phyloP scores from a whole-genome alignment of 2,888 invertebrate genomes.

The Nymphalis c-album region DNA sequence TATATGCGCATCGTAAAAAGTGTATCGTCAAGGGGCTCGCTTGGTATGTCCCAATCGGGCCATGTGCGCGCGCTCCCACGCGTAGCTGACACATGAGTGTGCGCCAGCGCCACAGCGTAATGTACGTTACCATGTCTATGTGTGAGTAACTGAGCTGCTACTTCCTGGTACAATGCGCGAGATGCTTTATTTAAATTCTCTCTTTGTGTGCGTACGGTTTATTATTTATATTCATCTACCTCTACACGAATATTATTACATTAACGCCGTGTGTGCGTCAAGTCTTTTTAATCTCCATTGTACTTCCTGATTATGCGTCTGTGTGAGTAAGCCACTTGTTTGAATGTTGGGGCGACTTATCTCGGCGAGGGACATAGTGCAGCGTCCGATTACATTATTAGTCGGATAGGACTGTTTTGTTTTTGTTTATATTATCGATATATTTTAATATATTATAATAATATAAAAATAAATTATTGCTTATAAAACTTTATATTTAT shows the following conservation, averaged over 20 bases:
- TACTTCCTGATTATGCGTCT: constrained; percentile 74
- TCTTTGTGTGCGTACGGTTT: constrained; percentile 75
- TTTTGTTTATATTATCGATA: constrained; percentile 55
- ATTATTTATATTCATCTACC: constrained; percentile 75
- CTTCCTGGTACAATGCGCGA: constrained; percentile 80
- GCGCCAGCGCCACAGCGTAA: constrained; percentile 72
- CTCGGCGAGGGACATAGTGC: constrained; percentile 78
- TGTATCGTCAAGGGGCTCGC: constrained; percentile 77
- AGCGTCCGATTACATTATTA: constrained; percentile 78
- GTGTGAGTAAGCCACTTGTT: constrained; percentile 81
- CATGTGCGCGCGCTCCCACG: constrained; percentile 81
- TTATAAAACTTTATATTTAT: not conserved
- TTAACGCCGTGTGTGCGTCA: constrained; percentile 71
- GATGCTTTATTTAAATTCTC: constrained; percentile 78
- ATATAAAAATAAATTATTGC: constrained; percentile 3
- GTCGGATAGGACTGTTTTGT: constrained; percentile 45
- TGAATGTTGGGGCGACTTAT: constrained; percentile 80
- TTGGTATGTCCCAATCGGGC: constrained; percentile 78
- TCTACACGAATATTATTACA: constrained; percentile 74
- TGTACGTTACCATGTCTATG: constrained; percentile 48
- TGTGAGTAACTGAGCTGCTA: constrained; percentile 74
- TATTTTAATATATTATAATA: too few species aligned
- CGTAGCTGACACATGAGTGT: constrained; percentile 74
- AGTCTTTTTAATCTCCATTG: constrained; percentile 79
- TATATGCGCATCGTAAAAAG: constrained; percentile 71